Base-by-base conservation (phyloP, 2,113 vertebrate genomes). In the Varanus komodoensis region DNA sequence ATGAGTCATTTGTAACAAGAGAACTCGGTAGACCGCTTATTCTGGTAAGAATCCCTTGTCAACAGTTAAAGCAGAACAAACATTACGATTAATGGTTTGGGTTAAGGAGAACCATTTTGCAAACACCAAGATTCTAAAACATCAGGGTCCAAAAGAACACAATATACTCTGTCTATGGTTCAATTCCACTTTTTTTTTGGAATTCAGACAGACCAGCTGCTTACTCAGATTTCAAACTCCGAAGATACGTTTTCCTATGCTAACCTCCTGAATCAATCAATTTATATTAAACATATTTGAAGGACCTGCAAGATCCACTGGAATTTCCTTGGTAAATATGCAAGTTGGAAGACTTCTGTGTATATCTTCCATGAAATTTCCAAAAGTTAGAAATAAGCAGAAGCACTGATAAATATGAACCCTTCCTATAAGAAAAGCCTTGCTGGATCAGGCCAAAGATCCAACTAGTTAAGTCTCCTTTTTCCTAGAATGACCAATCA, bases 81-180 rank as follows among this genome's bases (percentile, higher is more conserved):
- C 29, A 85, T 73, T 2, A 8, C 1, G 15, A 25, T 5, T 0
- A 0, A 79, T 34, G 32, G 44, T 44, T 89, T 21, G 0, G 73
- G 68, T 84, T 77, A 50, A 64, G 25, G 8, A 74, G 25, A 3
- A 64, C 54, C n/a, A 21, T 73, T 82, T 54, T 74, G 34, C 82
- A 83, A 89, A 82, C 54, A 82, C 74, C 54, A 68, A 77, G 29
- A 89, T 67, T 23, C 84, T 84, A 77, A 68, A n/a, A 67, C 81
- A 67, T 78, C 29, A 67, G 73, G 54, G 34, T 75, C 44, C 50
- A 17, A 84, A 38, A 84, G 50, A 57, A 83, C 71, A 77, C 54
- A 67, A 19, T 12, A 6, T 77, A 73, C 44, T 61, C 11, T 77
- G 48, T 77, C 38, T 77, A 77, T 74, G 61, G 23, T 14, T 89